Base-by-base conservation (phyloP, 2,113 vertebrate species). In the Pyrgilauda ruficollis region DNA sequence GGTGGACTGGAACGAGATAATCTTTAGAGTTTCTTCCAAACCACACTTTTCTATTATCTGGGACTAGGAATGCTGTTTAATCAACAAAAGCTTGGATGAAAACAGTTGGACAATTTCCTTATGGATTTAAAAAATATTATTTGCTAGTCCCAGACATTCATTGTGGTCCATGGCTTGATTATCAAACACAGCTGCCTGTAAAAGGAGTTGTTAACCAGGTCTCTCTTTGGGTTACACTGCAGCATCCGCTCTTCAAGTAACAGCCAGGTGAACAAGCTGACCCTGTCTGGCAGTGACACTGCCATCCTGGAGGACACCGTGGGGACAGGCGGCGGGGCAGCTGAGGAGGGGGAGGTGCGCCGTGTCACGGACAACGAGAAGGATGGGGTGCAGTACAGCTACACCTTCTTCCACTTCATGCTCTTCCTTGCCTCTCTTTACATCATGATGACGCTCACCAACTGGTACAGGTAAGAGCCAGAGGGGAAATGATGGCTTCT, bases 391-490 rank as follows among this genome's bases (percentile, higher is more conserved):
- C 99, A 99, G 97, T 99, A 99, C 97, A 99, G 80, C 97, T 99
- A 99, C 92, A 97, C 97, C 24, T 98, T 98, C 93, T 99, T 99
- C 94, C 99, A 99, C 96, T 97, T 99, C 89, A 98, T 99, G 99
- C 98, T 99, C 47, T 98, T 97, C 90, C 97, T 99, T 35, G 99
- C 99, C 9, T 99, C 99, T 5, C 98, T 99, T 2, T 99, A 99
- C 97, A 99, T 99, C 97, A 99, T 99, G 99, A 99, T 99, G 99
- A 99, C 99, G 0, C 98, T 99, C 85, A 99, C 99, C 3, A 98
- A 98, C 98, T 99, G 99, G 99, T 99, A 99, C 98, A 99, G 98
- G 99, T 99, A 88, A 97, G 98, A 77, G 62, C 17, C 31, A 39
- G 41, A 5, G 22, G 59, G 23, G 31, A 50, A 30, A 20, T 0